Base-by-base conservation (phyloP, 2,113 vertebrate genomes). In the Sebastes schlegelii region DNA sequence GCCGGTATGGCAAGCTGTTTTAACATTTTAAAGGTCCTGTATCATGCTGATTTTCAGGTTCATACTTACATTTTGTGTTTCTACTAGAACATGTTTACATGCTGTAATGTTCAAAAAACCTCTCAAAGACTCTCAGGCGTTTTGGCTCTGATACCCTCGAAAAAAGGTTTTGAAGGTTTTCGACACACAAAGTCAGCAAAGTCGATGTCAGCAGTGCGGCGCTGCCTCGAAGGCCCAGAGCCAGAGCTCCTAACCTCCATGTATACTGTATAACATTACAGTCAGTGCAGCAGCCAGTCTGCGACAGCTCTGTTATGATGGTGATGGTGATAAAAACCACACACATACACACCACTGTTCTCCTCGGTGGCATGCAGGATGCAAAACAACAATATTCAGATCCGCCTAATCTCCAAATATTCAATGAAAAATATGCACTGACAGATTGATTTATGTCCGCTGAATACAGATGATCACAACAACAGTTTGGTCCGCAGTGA, bases 221-320 rank as follows among this genome's bases (percentile, higher is more conserved):
- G 42, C 51, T 12, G 52, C 21, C 43, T 58, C 52, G 16, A 19
- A 8, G 67, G 68, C 77, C 21, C 45, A 0, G 62, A 79, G 74
- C 68, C 80, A 69, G 40, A 11, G 52, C 80, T 86, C 42, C 13
- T 9, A 68, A 80, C 87, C 84, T 77, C 60, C 68, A 40, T 74
- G 71, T 48, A 16, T 49, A 60, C 26, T 51, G 43, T 14, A 26
- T 26, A 26, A 26, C 26, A 26, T 26, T 21, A n/a, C 19, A 6
- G 8, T 46, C 19, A 67, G 17, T 5, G 2, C 43, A 21, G 43
- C 9, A 7, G 64, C 19, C 64, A 1, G n/a, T 10, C 21, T 8
- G 69, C 2, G 16, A 19, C 26, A 7, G 9, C 5, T 12, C 23
- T 4, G 49, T 7, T 16, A 4, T 46, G 21, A 40, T 11, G 63